Conservation (phyloP, 2,888 invertebrate species). For the Idaea biselata region DNA sequence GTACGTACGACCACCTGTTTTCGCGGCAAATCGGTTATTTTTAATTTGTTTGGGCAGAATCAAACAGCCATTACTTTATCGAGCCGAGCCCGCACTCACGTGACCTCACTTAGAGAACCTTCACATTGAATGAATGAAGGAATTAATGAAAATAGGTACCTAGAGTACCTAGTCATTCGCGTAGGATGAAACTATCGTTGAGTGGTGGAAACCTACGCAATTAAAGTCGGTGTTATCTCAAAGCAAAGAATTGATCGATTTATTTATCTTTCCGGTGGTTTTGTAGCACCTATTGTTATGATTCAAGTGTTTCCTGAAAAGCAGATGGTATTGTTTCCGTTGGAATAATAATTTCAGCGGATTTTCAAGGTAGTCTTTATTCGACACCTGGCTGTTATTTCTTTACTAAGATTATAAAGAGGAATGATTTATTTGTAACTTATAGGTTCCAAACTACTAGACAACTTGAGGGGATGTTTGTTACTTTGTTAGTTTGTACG, state of each 20-base stretch:
- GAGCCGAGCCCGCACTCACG: constrained; percentile 37
- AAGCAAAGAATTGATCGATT: neutral
- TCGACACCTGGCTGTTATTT: neutral
- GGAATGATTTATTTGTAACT: too few relatives aligned
- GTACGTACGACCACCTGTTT: constrained; percentile 53
- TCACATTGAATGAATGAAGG: constrained; percentile 39
- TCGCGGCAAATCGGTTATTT: constrained; percentile 54
- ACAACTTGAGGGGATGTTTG: too few relatives aligned
- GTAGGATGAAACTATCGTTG: constrained; percentile 24
- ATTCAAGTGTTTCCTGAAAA: neutral
- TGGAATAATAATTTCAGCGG: constrained; percentile 5
- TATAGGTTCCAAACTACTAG: too few relatives aligned
- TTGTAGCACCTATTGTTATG: neutral
- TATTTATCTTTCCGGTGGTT: neutral
- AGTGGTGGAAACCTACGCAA: neutral
- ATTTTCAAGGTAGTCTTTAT: constrained; percentile 1
- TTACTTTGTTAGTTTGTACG: too few relatives aligned
- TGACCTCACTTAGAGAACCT: constrained; percentile 41
- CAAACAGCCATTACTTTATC: constrained; percentile 44
- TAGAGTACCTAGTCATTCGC: constrained; percentile 7
- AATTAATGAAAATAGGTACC: constrained; percentile 26
- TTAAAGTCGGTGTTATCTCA: neutral
- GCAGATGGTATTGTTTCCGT: neutral
- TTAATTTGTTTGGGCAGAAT: constrained; percentile 32
- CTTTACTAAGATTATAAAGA: too few relatives aligned